Percentiles rank a stretch among this genome's conserved stretches.
phyloP scores from a whole-genome alignment of 2,888 invertebrate species.

The Lithophane leautieri region DNA sequence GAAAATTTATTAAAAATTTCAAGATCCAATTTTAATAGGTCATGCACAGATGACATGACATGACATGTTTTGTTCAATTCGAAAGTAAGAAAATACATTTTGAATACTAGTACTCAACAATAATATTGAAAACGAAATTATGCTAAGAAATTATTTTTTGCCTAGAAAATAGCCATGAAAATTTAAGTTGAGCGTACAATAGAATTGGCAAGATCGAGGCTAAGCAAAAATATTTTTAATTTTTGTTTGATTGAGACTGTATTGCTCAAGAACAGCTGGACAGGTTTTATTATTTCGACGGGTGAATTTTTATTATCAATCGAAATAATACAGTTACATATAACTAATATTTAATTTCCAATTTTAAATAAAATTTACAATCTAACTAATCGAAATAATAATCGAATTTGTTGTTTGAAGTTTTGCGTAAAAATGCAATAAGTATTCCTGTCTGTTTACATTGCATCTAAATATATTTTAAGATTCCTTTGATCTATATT shows the following conservation, averaged over 20 bases:
- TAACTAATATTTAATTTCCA: too few species aligned
- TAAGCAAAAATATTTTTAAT: conserved; percentile 6
- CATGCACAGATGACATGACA: background rate
- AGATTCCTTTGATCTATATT: conserved; percentile 44
- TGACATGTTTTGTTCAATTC: background rate
- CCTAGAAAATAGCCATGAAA: conserved; percentile 2
- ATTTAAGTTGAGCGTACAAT: conserved; percentile 13
- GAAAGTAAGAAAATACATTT: background rate
- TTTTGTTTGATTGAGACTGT: background rate
- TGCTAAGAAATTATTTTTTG: background rate
- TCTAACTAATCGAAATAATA: background rate
- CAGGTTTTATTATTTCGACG: background rate
- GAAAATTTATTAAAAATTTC: background rate
- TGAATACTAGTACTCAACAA: background rate
- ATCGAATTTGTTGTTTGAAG: conserved; percentile 10
- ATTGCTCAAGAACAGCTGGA: conserved; percentile 13
- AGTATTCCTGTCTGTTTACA: background rate
- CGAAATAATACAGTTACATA: too few species aligned
- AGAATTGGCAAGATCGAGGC: conserved; percentile 12
- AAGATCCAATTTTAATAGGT: background rate
- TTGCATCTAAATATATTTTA: conserved; percentile 15
- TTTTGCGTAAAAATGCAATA: background rate
- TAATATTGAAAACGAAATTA: conserved; percentile 2
- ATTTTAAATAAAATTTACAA: too few species aligned
- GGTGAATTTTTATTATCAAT: too few species aligned